These are phyloP conservation scores for Octomys mimax DNA, from an alignment of 2,797 vertebrate genomes.

Conservation along the genomic window DNA sequence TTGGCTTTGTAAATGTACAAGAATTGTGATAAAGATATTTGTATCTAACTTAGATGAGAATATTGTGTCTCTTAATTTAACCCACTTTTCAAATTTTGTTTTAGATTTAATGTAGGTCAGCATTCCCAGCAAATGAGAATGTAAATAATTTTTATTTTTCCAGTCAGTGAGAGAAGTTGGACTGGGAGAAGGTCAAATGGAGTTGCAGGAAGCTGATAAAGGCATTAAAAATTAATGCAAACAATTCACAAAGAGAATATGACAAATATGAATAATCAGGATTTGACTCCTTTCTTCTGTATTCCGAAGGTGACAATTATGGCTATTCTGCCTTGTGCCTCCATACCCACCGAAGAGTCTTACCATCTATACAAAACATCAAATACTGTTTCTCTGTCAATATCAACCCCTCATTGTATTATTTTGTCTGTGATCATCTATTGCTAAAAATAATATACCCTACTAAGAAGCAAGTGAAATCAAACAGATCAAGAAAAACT, in stretches of 20 bases:
- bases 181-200: not conserved
- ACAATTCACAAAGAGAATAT: constrained; percentile 5
- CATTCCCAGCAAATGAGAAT: constrained; percentile 38
- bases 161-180: not conserved
- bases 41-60: not conserved
- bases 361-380: not conserved
- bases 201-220: not conserved
- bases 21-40: too few relatives aligned
- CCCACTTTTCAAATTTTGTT: constrained; percentile 1
- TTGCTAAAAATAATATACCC: constrained; percentile 26
- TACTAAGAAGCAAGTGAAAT: constrained; percentile 59
- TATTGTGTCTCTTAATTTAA: constrained; percentile 50
- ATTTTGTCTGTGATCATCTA: constrained; percentile 47
- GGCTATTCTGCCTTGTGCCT: not conserved
- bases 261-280: not conserved
- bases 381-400: not conserved
- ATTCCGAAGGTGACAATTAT: constrained; percentile 4
- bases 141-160: constrained; percentile 40
- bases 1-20: not conserved
- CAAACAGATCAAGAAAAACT: constrained; percentile 46
- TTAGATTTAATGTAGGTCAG: constrained; percentile 37
- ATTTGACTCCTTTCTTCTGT: not conserved
- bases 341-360: not conserved
- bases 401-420: not conserved
- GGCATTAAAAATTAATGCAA: constrained; percentile 12